Base-by-base conservation (phyloP, 2,888 invertebrate species). In the Agonopterix arenella region DNA sequence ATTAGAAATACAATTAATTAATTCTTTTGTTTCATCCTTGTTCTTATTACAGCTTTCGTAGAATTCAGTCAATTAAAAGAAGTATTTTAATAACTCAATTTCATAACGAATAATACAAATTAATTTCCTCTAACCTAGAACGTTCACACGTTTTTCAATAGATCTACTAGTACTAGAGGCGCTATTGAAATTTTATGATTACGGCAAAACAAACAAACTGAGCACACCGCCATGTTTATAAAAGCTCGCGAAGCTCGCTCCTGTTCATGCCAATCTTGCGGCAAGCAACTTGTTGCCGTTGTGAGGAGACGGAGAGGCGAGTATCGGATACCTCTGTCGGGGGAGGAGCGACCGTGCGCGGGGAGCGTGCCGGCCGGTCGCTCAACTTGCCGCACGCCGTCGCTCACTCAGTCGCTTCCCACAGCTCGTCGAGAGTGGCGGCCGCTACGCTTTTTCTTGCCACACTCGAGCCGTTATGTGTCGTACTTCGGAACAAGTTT, bases 191-290 rank as follows among this genome's bases (percentile, higher is more conserved):
- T 78, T 82, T 83, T 81, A 80, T 79, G 78, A 84, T 83, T 82
- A 80, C 64, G 75, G 73, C 73, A 85, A 86, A 84, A 85, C 82
- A 86, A 89, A 86, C 80, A 86, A 82, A 80, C 81, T 80, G 76
- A 80, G 76, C 76, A 81, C 80, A 81, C 80, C 77, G 80, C 84
- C 80, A 85, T 88, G 84, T 84, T 88, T 86, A 85, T 86, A 84
- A 86, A 89, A 89, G 88, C 86, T 86, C 82, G 84, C 79, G 66
- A 80, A 79, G 86, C 82, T 9, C 84, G 86, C 86, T 89, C 76
- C 88, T 83, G 88, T 86, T 84, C 86, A 83, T 88, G 88, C 89
- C 86, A 86, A 88, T 88, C 86, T 88, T 76, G 82, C 71, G 80
- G 84, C 78, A 70, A 76, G 80, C 86, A 88, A 88, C 88, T 88